A percentile compares a stretch with the other conserved stretches of the same genome.
These are phyloP conservation scores for Acromyrmex charruanus DNA, from an alignment of 1,140 invertebrate genomes.

Conservation along the genomic window DNA sequence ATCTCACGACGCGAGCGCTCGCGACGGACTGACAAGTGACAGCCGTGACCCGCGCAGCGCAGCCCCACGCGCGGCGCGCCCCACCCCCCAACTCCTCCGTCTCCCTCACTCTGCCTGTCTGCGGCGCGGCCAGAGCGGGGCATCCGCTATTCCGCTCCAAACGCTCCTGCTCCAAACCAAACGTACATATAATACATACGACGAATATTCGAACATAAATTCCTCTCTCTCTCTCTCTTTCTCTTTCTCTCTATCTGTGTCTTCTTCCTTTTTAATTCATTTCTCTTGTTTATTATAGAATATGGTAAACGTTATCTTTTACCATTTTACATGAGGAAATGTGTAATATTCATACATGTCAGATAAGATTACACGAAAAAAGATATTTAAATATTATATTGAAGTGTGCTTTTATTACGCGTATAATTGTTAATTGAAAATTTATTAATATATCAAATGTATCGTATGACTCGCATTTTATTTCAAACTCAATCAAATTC, in stretches of 20 bases:
- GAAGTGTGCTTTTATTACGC: too few relatives aligned
- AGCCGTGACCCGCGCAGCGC: constrained; percentile 70
- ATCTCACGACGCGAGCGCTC: constrained; percentile 67
- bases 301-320: not conserved
- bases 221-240: too few relatives aligned
- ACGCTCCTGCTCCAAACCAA: constrained; percentile 15
- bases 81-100: not conserved
- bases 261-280: constrained; percentile 20
- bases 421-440: not conserved
- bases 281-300: not conserved
- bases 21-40: constrained; percentile 81
- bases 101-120: not conserved
- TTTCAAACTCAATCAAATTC: not conserved
- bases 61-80: constrained; percentile 60
- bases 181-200: too few relatives aligned
- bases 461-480: not conserved
- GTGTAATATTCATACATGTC: not conserved
- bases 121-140: not conserved
- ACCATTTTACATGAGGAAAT: not conserved
- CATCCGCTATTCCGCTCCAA: not conserved
- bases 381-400: not conserved
- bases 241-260: too few relatives aligned
- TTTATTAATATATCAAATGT: not conserved
- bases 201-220: not conserved
- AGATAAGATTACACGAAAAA: not conserved